Conservation (phyloP, 23 tunicate species). For the Diplosoma virens region DNA sequence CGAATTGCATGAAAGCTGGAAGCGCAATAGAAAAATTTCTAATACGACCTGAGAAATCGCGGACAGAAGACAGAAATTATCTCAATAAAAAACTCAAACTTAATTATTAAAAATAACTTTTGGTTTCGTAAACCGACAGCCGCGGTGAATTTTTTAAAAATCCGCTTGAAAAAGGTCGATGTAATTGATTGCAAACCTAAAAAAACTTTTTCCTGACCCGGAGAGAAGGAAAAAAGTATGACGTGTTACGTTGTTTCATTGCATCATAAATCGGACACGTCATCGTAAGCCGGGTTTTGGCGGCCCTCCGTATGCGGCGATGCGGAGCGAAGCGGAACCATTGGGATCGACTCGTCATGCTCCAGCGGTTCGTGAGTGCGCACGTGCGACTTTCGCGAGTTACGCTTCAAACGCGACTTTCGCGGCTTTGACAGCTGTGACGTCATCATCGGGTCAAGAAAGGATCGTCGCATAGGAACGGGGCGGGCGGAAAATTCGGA, state of each 20-base stretch:
- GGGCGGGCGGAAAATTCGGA: conserved; percentile 28
- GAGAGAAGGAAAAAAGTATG: no score
- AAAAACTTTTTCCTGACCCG: no score
- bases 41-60: no score
- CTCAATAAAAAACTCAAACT: no score
- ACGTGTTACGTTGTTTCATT: neutral
- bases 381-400: neutral
- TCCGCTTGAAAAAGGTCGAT: no score
- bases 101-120: no score
- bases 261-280: neutral
- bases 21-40: no score
- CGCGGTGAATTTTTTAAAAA: no score
- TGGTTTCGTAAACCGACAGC: no score
- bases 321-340: conserved; percentile 29
- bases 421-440: conserved; percentile 54
- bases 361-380: conserved; percentile 27
- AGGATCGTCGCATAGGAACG: conserved; percentile 17
- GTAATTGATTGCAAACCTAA: no score
- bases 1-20: no score
- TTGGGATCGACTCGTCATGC: conserved; percentile 56
- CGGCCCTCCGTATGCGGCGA: conserved; percentile 18
- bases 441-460: conserved; percentile 42
- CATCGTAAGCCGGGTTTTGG: conserved; percentile 49
- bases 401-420: conserved; percentile 2
- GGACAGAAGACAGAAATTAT: no score